Evolutionary conservation across 1,140 invertebrate species (phyloP).

Genomic region (Macrosteles quadrilineatus): DNA sequence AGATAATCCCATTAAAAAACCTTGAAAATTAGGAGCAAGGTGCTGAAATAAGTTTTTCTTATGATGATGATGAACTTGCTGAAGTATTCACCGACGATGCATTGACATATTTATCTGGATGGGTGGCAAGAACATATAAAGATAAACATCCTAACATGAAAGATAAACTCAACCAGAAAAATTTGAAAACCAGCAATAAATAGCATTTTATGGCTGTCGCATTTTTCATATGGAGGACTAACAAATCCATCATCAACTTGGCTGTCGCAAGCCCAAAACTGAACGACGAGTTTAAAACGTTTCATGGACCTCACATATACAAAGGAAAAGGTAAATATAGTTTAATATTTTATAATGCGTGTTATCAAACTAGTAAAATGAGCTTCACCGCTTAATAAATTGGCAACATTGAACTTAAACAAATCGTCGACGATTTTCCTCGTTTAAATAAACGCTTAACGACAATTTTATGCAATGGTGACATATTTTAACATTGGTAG

Average conservation of each 20-base stretch:
- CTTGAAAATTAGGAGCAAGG: not conserved
- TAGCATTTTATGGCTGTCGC: not conserved
- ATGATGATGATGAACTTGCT: not conserved
- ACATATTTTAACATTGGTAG: no score
- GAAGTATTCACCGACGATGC: not conserved
- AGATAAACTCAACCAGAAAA: not conserved
- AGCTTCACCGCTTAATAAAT: no score
- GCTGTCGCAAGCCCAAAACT: not conserved
- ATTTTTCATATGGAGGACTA: constrained; percentile 5
- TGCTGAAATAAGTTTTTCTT: not conserved
- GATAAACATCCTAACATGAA: not conserved
- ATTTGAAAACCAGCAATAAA: not conserved
- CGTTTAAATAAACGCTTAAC: no score
- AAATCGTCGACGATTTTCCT: no score
- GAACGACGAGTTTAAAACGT: not conserved
- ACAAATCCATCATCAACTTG: not conserved
- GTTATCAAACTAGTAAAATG: no score
- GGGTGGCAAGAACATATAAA: not conserved
- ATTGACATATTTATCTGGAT: not conserved
- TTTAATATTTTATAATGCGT: no score
- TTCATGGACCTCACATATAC: not conserved
- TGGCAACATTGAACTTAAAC: no score
- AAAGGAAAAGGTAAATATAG: no score
- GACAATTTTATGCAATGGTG: no score
- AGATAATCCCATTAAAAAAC: not conserved